Base-by-base conservation (phyloP, 1,140 invertebrate genomes). In the Cydia pomonella region DNA sequence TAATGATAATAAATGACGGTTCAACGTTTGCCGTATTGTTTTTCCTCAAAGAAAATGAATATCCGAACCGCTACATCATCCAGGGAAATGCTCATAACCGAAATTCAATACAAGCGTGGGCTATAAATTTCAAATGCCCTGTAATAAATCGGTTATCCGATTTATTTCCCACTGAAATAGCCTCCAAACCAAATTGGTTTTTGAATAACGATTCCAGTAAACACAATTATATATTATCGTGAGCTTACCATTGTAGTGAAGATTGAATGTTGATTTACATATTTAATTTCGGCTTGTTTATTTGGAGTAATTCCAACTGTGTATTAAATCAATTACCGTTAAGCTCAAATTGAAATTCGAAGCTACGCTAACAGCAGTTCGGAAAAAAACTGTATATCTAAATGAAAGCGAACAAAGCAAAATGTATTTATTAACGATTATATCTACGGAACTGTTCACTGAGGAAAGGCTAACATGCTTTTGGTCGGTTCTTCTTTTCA, bases 101-200 rank as follows among this genome's bases (percentile, higher is more conserved):
- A 79, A 78, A 82, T 82, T 79, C 78, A 79, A 81, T 81, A 82
- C 76, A 76, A 75, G 74, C 73, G 10, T 50, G 74, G 41, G 33
- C 75, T 77, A 83, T 83, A 81, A 83, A 83, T 83, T 77, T 75
- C 75, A 72, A 73, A 76, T 76, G 74, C 74, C 27, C 33, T 53
- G 76, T 78, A 80, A 84, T 76, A 82, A 85, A 85, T 81, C 80
- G 80, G 77, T 80, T 86, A 83, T 83, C 79, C 80, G 79, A 83
- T 84, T 86, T 81, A 86, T 85, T 80, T 82, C 78, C 73, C 73
- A 79, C 78, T 77, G 78, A 82, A 86, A 86, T 84, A 74, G 82
- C 81, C 83, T 83, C 80, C 80, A 80, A 78, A 77, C 79, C 79
- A 84, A 87, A 88, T 88, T 87, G 87, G 83, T 87, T 84, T 86